A percentile compares a stretch with the other conserved stretches of the same genome.
Evolutionary conservation across 2,888 invertebrate genomes (phyloP).

Genomic region (Dinocampus coccinellae): DNA sequence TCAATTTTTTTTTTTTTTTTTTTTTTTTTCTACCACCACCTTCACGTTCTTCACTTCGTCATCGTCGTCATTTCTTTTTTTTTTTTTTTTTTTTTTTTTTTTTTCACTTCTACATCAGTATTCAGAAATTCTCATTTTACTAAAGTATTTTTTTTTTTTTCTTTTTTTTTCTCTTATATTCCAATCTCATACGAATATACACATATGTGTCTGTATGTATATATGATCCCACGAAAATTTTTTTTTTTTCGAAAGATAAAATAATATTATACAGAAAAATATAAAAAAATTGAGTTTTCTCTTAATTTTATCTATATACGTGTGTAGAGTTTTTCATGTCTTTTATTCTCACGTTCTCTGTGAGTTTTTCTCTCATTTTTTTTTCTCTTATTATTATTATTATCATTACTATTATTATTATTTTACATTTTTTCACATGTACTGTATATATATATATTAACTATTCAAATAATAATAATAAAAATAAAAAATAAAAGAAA

Average conservation of each 20-base stretch:
- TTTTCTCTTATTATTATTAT: too few species aligned
- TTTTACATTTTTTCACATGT: constrained; percentile 7
- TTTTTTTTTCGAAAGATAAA: background rate
- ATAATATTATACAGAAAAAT: background rate
- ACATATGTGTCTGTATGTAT: background rate
- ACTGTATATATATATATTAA: background rate
- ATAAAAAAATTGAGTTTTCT: background rate
- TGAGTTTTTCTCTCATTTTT: too few species aligned
- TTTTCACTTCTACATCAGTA: background rate
- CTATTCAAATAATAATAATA: too few species aligned
- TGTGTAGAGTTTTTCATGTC: background rate
- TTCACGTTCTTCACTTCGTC: background rate
- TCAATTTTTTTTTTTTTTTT: background rate
- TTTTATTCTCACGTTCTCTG: too few species aligned
- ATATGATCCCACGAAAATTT: too few species aligned
- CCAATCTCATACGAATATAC: background rate
- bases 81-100: background rate
- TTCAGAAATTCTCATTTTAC: background rate
- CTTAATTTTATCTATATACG: background rate
- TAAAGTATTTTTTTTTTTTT: constrained; percentile 1
- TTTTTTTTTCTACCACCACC: background rate
- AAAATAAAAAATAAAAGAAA: too few species aligned
- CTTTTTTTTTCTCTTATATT: background rate
- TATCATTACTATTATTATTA: background rate
- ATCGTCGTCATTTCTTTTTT: too few species aligned